A percentile compares a stretch with the other conserved stretches of the same genome.
phyloP scores from a whole-genome alignment of 2,888 invertebrate species.

The Lithodes maja region DNA sequence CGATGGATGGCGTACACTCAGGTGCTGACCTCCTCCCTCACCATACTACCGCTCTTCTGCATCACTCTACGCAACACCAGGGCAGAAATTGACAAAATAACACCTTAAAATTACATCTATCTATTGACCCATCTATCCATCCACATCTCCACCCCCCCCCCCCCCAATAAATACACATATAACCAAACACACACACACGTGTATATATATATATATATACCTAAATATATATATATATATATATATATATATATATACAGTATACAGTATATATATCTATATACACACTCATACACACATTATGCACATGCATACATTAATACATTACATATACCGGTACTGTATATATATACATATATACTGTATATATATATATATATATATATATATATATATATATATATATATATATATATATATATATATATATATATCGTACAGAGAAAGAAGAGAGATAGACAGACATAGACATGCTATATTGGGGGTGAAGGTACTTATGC shows the following conservation, averaged over 20 bases:
- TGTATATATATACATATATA: not conserved
- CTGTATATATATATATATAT: not conserved
- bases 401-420: not conserved
- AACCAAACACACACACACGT: not conserved
- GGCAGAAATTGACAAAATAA: slow-evolving; percentile 23
- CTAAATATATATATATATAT: not conserved
- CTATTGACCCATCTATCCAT: slow-evolving; percentile 8
- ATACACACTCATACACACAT: no score
- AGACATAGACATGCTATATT: not conserved
- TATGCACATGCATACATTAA: not conserved
- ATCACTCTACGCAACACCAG: slow-evolving; percentile 49
- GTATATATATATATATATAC: slow-evolving; percentile 1
- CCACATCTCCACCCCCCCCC: not conserved
- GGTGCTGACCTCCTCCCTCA: slow-evolving; percentile 39
- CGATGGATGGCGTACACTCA: slow-evolving; percentile 49
- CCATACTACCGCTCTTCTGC: slow-evolving; percentile 45
- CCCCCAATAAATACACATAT: not conserved
- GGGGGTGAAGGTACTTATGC: no score
- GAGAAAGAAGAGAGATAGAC: not conserved
- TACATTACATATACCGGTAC: not conserved
- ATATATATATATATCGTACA: not conserved
- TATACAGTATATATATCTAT: slow-evolving; percentile 11
- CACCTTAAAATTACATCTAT: slow-evolving; percentile 9
- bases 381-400: slow-evolving; percentile 10
- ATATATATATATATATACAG: not conserved